Base-by-base conservation (phyloP, 2,888 invertebrate species). In the Pterostichus niger region DNA sequence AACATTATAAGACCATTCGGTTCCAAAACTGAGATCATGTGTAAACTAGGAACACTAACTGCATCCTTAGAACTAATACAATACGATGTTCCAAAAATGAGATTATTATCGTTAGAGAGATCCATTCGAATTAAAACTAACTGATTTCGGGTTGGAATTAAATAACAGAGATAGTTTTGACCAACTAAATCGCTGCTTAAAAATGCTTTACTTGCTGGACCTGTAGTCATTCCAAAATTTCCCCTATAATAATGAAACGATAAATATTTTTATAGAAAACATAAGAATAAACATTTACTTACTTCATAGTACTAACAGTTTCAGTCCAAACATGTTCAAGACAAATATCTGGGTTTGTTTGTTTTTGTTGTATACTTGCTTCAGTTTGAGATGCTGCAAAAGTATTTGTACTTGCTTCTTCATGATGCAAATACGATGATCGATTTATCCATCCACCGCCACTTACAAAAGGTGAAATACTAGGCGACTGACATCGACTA, bases 311-410 rank as follows among this genome's bases (percentile, higher is more conserved):
- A 52, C 68, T 71, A 44, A 71, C 40, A 17, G 40, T 93, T 87
- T 98, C 98, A 0, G 95, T 95, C 98, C 98, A 98, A 11, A 98
- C 91, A 87, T 96, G 95, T 86, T 98, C 98, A 61, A 98, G 91
- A 87, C 97, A 98, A 85, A 98, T 92, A 86, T 96, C 95, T 0
- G 98, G 98, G 86, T 94, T 94, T 33, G 97, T 90, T 0, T 96
- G 96, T 85, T 95, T 94, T 33, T 97, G 90, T 0, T 96, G 96
- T 85, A 95, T 44, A 52, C 31, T 75, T n/a, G 40, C 17, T 33
- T 83, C 83, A 5, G 86, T 85, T 86, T 88, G 87, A 0, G 88
- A 87, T 81, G 85, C 86, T 68, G 88, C 88, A 75, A 88, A 88
- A 80, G 87, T 87, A 0, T 87, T 87, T 24, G 79, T 40, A 92